Conservation (phyloP, 1,140 invertebrate species). For the Ericerus pela region DNA sequence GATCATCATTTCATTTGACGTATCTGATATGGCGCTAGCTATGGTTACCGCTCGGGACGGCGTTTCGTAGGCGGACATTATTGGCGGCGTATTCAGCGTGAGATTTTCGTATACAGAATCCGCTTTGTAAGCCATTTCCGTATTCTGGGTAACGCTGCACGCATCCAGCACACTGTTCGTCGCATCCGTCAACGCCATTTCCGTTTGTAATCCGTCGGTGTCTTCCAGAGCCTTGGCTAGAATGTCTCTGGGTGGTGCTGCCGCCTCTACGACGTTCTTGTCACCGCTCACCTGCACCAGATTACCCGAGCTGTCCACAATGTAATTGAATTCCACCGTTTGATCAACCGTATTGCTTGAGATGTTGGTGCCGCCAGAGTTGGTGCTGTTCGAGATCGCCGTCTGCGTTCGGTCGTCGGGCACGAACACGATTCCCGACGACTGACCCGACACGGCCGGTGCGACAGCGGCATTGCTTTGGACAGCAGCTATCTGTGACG, state of each 20-base stretch:
- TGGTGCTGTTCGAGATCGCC: background rate
- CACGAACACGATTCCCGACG: background rate
- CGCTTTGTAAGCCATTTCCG: conserved; percentile 28
- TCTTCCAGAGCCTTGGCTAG: conserved; percentile 56
- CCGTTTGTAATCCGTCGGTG: conserved; percentile 53
- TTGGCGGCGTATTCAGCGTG: conserved; percentile 54
- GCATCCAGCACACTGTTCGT: conserved; percentile 1
- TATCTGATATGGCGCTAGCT: background rate
- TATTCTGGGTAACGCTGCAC: conserved; percentile 7
- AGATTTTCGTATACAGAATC: conserved; percentile 47
- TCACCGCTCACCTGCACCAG: background rate
- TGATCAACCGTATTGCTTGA: background rate
- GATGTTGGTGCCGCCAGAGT: background rate
- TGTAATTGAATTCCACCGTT: background rate
- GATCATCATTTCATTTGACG: background rate
- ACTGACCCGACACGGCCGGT: background rate
- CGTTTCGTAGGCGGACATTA: conserved; percentile 61
- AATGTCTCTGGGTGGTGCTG: conserved; percentile 41
- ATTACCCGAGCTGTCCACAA: background rate
- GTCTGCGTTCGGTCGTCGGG: background rate
- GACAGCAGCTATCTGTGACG: background rate
- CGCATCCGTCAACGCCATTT: conserved; percentile 31
- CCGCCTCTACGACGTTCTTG: no score
- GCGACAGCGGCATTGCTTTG: background rate
- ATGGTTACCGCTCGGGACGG: conserved; percentile 29